Evolutionary conservation across 92 coral and sea anemone genomes (phyloP).

Genomic region (Hydrozoanthus gracilis): DNA sequence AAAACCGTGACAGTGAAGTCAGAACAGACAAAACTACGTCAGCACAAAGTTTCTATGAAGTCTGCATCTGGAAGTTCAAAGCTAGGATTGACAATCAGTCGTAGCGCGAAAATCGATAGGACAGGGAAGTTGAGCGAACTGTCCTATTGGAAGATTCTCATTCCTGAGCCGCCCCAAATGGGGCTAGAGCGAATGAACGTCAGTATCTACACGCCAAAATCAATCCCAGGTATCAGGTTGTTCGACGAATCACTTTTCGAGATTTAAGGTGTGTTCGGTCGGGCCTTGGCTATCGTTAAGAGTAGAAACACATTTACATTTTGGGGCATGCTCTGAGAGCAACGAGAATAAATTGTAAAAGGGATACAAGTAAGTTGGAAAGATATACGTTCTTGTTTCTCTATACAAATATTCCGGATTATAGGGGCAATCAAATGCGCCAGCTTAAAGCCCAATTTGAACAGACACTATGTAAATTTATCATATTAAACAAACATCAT

Average conservation of each 20-base stretch:
- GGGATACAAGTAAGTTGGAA: too few species aligned
- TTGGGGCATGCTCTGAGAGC: too few species aligned
- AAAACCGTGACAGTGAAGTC: neutral
- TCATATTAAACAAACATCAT: too few species aligned
- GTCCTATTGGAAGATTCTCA: slow-evolving; percentile 86
- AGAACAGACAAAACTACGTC: neutral
- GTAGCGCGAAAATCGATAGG: slow-evolving; percentile 61
- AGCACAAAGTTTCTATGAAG: neutral
- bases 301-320: too few species aligned
- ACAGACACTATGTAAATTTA: too few species aligned
- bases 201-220: slow-evolving; percentile 94
- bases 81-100: neutral
- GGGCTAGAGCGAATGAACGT: slow-evolving; percentile 93
- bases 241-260: slow-evolving; percentile 94
- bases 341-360: too few species aligned
- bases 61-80: neutral
- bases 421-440: too few species aligned
- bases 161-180: slow-evolving; percentile 93
- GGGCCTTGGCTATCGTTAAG: neutral
- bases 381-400: too few species aligned
- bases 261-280: slow-evolving; percentile 37
- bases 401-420: too few species aligned
- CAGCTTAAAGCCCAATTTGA: too few species aligned
- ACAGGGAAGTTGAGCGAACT: slow-evolving; percentile 77
- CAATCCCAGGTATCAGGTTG: slow-evolving; percentile 92